A percentile compares a stretch with the other conserved stretches of the same genome.
Evolutionary conservation across 2,888 invertebrate species (phyloP).

Genomic region (Eristalinus sepulchralis): DNA sequence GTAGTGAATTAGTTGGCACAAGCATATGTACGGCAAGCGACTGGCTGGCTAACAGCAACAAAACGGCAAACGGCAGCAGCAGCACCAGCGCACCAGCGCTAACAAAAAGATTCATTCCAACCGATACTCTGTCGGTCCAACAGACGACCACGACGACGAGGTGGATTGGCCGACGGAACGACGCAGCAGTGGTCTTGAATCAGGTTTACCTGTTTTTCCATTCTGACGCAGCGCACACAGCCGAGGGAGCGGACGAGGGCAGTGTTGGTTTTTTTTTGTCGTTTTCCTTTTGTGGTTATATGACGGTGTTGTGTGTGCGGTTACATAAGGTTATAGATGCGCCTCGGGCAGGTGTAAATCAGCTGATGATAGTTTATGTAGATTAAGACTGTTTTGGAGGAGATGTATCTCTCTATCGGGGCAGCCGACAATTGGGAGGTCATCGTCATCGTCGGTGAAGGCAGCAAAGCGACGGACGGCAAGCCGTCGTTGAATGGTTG

Average conservation of each 20-base stretch:
- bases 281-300: constrained; percentile 31
- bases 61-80: constrained; percentile 35
- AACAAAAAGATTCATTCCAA: background rate
- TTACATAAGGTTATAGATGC: constrained; percentile 55
- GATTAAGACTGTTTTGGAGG: constrained; percentile 44
- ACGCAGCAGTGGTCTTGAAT: constrained; percentile 47
- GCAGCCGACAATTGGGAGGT: constrained; percentile 9
- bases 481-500: background rate
- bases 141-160: background rate
- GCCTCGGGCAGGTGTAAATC: constrained; percentile 61
- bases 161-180: background rate
- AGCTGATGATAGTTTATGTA: constrained; percentile 62
- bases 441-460: background rate
- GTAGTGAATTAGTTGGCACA: constrained; percentile 51
- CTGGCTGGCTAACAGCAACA: background rate
- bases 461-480: background rate
- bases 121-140: background rate
- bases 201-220: constrained; percentile 45
- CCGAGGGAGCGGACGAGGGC: no score
- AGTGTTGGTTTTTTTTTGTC: constrained; percentile 3
- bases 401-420: constrained; percentile 37
- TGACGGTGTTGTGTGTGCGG: constrained; percentile 39
- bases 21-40: constrained; percentile 33
- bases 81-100: background rate
- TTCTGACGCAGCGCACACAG: constrained; percentile 27